Base-by-base conservation (phyloP, 2,888 invertebrate genomes). In the Brachylomia viminalis region DNA sequence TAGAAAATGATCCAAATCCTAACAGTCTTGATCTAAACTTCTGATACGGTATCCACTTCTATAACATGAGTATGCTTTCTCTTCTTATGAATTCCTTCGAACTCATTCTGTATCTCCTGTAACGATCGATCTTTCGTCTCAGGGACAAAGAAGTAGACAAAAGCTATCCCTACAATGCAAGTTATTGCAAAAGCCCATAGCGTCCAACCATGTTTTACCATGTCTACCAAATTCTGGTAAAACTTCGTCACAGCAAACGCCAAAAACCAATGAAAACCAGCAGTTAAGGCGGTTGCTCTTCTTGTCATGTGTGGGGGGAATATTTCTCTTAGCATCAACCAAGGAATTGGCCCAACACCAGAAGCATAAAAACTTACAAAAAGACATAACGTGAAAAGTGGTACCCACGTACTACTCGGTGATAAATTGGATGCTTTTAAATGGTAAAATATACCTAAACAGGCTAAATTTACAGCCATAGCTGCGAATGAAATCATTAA, bases 331-430 rank as follows among this genome's bases (percentile, higher is more conserved):
- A 97, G 88, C 97, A 98, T 97, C 88, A 98, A 92, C 98, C 98
- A 98, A 0, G 98, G 98, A 45, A 98, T 97, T 0, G 98, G 98
- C 0, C 98, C 98, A 33, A 97, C 97, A 1, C 98, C 98, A 42
- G 97, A 92, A 0, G 97, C 97, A 88, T 97, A 98, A 0, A 97
- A 95, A 8, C 96, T 94, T 4, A 98, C 97, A 89, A 96, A 98
- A 15, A 97, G 80, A 17, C 97, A 96, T 15, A 98, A 90, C 33
- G 97, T 95, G 0, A 97, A 90, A 0, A 98, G 90, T 0, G 98
- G 98, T 3, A 98, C 88, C 97, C 97, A 97, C 0, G 94, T 93
- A 45, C 90, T 89, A 54, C 89, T 91, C 0, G 86, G 61, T 0
- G 91, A 86, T 23, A 91, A 76, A 72, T 91, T 91, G 0, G 94